phyloP scores from a whole-genome alignment of 2,888 invertebrate species.

The Apamea sordens region DNA sequence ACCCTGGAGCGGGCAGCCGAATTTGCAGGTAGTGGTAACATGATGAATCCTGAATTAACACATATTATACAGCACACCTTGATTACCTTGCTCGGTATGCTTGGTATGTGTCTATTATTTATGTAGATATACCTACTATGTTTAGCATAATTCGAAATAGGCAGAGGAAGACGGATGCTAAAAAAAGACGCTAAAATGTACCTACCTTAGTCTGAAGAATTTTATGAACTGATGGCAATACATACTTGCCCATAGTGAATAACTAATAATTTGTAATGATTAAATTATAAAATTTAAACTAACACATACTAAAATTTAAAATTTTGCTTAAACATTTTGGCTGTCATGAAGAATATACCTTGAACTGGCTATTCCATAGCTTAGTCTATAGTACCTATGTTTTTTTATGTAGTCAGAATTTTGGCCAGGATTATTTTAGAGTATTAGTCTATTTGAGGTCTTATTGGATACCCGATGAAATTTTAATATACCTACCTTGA shows the following conservation, averaged over 20 bases:
- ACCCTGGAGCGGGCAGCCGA: not conserved
- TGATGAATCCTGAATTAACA: not conserved
- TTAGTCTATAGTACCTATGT: not conserved
- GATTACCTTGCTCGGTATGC: not conserved
- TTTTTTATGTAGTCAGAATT: not conserved
- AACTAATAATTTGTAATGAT: constrained; percentile 59
- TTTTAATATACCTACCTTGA: not conserved
- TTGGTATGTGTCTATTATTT: not conserved
- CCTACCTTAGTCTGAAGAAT: constrained; percentile 81
- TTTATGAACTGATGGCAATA: constrained; percentile 78
- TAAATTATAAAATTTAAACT: constrained; percentile 19
- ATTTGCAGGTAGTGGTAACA: not conserved
- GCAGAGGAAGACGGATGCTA: not conserved
- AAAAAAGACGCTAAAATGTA: not conserved
- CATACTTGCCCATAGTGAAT: constrained; percentile 78
- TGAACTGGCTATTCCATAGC: not conserved
- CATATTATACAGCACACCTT: not conserved
- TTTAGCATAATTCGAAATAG: not conserved
- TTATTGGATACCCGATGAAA: not conserved
- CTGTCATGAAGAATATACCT: constrained; percentile 9
- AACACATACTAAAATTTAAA: constrained; percentile 46
- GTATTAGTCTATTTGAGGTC: not conserved
- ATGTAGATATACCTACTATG: not conserved
- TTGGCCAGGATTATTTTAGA: constrained; percentile 10
- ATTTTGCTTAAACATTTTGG: constrained; percentile 33